phyloP scores from a whole-genome alignment of 2,113 vertebrate species.

The Ia io region DNA sequence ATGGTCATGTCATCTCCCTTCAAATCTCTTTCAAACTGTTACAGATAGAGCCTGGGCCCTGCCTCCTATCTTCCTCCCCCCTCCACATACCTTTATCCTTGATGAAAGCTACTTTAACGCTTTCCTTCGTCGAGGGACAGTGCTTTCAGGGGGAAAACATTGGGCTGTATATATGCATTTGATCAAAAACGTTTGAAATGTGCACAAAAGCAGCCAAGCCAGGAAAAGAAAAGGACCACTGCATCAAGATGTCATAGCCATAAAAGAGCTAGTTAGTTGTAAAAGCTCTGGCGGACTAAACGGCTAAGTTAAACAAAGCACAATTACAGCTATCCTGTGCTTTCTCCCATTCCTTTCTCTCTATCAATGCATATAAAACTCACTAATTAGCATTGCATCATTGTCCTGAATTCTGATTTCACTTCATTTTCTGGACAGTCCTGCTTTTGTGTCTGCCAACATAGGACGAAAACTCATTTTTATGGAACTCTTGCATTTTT shows the following conservation, averaged over 20 bases:
- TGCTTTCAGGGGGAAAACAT: slow-evolving; percentile 10
- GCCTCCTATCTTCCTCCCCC: neutral
- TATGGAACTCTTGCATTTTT: neutral
- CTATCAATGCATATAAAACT: neutral
- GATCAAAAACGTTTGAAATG: slow-evolving; percentile 57
- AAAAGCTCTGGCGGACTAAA: neutral
- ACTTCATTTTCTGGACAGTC: neutral
- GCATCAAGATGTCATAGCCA: slow-evolving; percentile 33
- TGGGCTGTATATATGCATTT: neutral
- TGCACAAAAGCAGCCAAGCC: slow-evolving; percentile 44
- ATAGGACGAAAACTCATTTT: neutral
- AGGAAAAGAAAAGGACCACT: slow-evolving; percentile 1
- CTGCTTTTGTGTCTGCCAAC: neutral
- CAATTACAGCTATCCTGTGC: neutral
- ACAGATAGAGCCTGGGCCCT: neutral
- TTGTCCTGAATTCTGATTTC: slow-evolving; percentile 13
- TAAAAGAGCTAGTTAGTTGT: neutral
- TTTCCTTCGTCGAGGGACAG: neutral
- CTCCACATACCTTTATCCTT: slow-evolving; percentile 12
- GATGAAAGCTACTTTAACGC: slow-evolving; percentile 34
- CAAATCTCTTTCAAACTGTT: slow-evolving; percentile 38
- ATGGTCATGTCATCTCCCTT: neutral
- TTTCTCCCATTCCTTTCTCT: neutral
- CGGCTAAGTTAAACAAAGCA: neutral
- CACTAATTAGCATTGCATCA: neutral